Percentiles rank a stretch among this genome's conserved stretches.
These are phyloP conservation scores for Orussus abietinus DNA, from an alignment of 1,140 invertebrate genomes.

Conservation along the genomic window DNA sequence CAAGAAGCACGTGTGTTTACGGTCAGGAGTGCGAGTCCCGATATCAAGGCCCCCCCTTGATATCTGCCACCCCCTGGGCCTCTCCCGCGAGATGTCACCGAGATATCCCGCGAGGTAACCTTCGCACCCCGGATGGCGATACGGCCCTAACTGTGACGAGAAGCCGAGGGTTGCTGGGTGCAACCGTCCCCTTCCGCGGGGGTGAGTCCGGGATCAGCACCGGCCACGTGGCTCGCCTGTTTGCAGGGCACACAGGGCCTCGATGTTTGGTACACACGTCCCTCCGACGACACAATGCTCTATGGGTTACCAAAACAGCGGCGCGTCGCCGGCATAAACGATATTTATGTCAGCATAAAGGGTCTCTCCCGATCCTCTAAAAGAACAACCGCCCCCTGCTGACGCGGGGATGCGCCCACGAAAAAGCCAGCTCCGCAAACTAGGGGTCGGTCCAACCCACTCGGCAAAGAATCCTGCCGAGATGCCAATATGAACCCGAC, in stretches of 20 bases:
- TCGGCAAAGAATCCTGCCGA: too few relatives aligned
- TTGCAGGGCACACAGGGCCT: constrained; percentile 49
- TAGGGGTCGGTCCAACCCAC: too few relatives aligned
- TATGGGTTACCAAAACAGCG: constrained; percentile 54
- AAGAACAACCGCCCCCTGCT: constrained; percentile 39
- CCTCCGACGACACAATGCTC: constrained; percentile 45
- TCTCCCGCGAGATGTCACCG: constrained; percentile 6
- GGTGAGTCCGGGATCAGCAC: constrained; percentile 26
- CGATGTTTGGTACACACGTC: constrained; percentile 44
- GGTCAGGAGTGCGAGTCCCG: not conserved
- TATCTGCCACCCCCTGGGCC: too few relatives aligned
- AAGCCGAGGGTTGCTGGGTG: too few relatives aligned
- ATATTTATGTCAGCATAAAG: constrained; percentile 55
- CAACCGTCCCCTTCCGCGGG: constrained; percentile 23
- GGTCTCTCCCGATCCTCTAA: constrained; percentile 41
- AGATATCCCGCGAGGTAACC: too few relatives aligned
- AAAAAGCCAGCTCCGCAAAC: not conserved
- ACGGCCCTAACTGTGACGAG: too few relatives aligned
- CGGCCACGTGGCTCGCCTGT: constrained; percentile 47
- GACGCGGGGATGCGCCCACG: too few relatives aligned
- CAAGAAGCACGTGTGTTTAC: constrained; percentile 9
- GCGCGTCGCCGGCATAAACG: constrained; percentile 48
- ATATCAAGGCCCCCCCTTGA: too few relatives aligned
- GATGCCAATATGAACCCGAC: too few relatives aligned
- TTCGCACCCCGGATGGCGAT: too few relatives aligned